These are phyloP conservation scores for Automeris io DNA, from an alignment of 2,888 invertebrate species.

Conservation along the genomic window DNA sequence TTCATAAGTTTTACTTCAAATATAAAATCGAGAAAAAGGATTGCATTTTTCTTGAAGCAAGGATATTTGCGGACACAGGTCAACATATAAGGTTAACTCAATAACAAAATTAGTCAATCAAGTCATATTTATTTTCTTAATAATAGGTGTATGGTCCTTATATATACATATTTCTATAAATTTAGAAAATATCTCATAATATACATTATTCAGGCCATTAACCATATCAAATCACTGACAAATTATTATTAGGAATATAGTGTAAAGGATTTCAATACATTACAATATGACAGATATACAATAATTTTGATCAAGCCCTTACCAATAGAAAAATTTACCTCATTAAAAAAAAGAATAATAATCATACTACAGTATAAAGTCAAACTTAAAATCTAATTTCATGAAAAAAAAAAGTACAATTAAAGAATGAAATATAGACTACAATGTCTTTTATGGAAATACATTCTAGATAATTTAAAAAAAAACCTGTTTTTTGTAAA, in stretches of 20 bases:
- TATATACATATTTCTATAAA: conserved; percentile 43
- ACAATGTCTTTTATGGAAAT: not conserved
- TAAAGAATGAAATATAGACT: not conserved
- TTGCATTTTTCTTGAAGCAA: too few species aligned
- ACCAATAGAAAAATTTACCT: not conserved
- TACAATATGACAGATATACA: not conserved
- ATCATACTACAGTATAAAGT: not conserved
- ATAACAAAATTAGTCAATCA: conserved; percentile 6
- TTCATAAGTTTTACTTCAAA: too few species aligned
- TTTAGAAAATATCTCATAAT: conserved; percentile 32
- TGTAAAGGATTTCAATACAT: not conserved
- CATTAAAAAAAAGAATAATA: too few species aligned
- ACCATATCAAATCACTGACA: not conserved
- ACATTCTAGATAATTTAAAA: too few species aligned
- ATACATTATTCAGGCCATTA: not conserved
- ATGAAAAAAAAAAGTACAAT: not conserved
- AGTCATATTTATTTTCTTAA: conserved; percentile 26
- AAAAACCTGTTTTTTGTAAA: not conserved
- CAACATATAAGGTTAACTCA: not conserved
- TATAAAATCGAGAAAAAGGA: too few species aligned
- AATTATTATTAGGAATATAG: not conserved
- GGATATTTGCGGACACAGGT: not conserved
- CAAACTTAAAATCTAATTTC: not conserved
- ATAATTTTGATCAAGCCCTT: not conserved
- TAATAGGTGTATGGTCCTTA: conserved; percentile 34